Base-by-base conservation (phyloP, 2,888 invertebrate genomes). In the Hypomecis atomaria region DNA sequence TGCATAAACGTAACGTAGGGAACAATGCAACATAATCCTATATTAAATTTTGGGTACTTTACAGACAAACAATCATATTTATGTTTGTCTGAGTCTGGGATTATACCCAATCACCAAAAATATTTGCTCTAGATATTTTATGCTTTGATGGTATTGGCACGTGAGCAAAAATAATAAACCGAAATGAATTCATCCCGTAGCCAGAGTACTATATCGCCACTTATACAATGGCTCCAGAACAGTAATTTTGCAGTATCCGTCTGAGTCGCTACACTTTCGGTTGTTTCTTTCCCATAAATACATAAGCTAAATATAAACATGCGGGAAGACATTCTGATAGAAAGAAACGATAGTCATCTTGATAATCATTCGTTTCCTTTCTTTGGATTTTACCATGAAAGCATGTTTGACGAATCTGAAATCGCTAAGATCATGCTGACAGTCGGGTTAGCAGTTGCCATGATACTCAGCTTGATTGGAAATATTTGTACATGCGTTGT, bases 401-500 rank as follows among this genome's bases (percentile, higher is more conserved):
- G 73, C 47, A 74, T 76, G 0, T 82, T 94, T 72, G 89, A 94
- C 44, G 89, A 94, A 55, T 92, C 94, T 0, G 83, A 94, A 13
- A 93, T 94, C 0, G 93, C 96, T 62, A 96, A 90, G 70, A 76
- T 86, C 6, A 62, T 82, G 8, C 61, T 90, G 13, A 89, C 95
- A 36, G 77, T 94, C 0, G 83, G 95, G 6, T 95, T 96, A 81
- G 87, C 89, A 1, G 64, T 94, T 0, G 95, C 95, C 44, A 95
- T 96, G 86, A 78, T 96, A 9, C 90, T 95, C 5, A 96, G 96
- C 13, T 85, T 96, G 0, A 81, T 96, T 0, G 97, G 97, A 0
- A 97, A 97, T 77, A 86, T 96, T 10, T 94, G 95, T 74, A 97
- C 96, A 0, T 96, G 96, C 81, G 93, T 96, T 3, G 96, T 97